Evolutionary conservation across 2,888 invertebrate genomes (phyloP).

Genomic region (Cataglyphis altisquamis): DNA sequence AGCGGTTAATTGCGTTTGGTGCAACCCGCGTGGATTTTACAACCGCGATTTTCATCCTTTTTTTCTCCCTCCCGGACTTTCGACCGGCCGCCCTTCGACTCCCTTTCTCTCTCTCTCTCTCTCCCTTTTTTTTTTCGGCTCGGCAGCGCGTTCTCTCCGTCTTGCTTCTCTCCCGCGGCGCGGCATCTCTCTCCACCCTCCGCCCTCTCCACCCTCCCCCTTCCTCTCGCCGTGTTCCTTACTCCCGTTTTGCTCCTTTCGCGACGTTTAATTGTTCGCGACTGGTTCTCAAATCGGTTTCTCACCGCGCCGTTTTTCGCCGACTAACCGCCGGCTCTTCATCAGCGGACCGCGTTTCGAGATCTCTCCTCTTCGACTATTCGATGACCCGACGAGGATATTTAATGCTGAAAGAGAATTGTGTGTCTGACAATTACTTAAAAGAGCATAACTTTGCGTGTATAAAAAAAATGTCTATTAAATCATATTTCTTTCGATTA

Average conservation of each 20-base stretch:
- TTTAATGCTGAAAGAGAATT: neutral
- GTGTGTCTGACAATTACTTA: neutral
- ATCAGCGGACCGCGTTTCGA: constrained; percentile 44
- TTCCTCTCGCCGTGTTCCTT: constrained; percentile 49
- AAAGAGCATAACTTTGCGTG: neutral
- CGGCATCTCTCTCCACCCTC: constrained; percentile 35
- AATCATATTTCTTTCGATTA: neutral
- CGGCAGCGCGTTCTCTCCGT: constrained; percentile 33
- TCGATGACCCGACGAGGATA: neutral
- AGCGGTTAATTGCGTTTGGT: constrained; percentile 85
- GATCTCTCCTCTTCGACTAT: constrained; percentile 5
- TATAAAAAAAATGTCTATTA: neutral
- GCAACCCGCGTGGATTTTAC: constrained; percentile 84
- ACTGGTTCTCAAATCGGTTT: constrained; percentile 79
- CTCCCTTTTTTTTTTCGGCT: constrained; percentile 41
- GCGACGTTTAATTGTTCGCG: constrained; percentile 80
- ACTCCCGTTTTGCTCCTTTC: constrained; percentile 63
- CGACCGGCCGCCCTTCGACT: constrained; percentile 61
- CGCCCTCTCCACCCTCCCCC: constrained; percentile 57
- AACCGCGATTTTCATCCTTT: constrained; percentile 83
- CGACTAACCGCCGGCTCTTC: constrained; percentile 64
- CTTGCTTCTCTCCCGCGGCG: constrained; percentile 41
- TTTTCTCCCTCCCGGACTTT: constrained; percentile 73
- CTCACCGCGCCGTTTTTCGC: constrained; percentile 71
- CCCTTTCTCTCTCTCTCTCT: constrained; percentile 42